Evolutionary conservation across 2,888 invertebrate species (phyloP).

Genomic region (Torymus tubicola): DNA sequence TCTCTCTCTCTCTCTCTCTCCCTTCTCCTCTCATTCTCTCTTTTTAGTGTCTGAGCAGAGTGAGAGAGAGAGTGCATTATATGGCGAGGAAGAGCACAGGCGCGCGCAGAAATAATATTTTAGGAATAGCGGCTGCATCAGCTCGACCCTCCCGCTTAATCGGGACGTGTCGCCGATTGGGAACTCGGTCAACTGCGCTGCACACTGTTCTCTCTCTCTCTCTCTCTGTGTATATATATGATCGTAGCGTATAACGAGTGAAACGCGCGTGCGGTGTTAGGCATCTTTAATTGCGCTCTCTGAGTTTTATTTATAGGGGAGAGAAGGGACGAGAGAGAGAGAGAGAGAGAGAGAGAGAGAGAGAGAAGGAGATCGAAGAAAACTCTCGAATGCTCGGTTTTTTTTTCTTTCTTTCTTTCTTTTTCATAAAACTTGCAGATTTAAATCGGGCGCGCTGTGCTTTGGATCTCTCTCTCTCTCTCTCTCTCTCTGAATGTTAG

Average conservation of each 20-base stretch:
- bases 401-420: too few relatives aligned
- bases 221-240: not conserved
- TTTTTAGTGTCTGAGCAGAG: too few relatives aligned
- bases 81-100: not conserved
- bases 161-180: conserved; percentile 40
- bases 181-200: conserved; percentile 51
- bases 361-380: too few relatives aligned
- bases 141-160: conserved; percentile 17
- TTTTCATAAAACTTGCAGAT: too few relatives aligned
- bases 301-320: conserved; percentile 36
- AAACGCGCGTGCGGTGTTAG: conserved; percentile 29
- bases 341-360: too few relatives aligned
- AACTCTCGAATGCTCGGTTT: too few relatives aligned
- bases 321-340: not conserved
- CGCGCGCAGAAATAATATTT: conserved; percentile 50
- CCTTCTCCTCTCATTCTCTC: conserved; percentile 4
- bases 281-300: conserved; percentile 20
- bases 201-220: too few relatives aligned
- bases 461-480: too few relatives aligned
- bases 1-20: not conserved
- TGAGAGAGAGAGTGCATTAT: too few relatives aligned
- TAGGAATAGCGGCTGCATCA: conserved; percentile 33
- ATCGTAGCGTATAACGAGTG: too few relatives aligned
- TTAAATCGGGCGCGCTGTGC: too few relatives aligned
- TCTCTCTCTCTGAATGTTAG: too few relatives aligned